phyloP scores from a whole-genome alignment of 2,888 invertebrate species.

The Chymomyza procnemis region DNA sequence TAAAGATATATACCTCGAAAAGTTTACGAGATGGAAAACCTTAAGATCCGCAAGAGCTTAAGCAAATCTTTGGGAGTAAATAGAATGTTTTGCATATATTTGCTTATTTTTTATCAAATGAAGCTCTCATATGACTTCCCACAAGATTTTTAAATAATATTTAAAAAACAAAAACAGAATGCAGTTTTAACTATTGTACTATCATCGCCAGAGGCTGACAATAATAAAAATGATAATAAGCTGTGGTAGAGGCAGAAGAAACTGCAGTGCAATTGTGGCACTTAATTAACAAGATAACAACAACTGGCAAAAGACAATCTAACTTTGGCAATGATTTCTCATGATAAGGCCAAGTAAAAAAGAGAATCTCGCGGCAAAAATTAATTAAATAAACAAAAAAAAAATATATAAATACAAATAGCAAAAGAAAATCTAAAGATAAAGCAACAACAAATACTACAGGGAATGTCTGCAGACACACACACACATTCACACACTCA shows the following conservation, averaged over 20 bases:
- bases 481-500: not conserved
- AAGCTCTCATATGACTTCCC: too few species aligned
- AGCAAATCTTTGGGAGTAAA: too few species aligned
- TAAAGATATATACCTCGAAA: too few species aligned
- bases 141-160: too few species aligned
- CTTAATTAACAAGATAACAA: slow-evolving; percentile 62
- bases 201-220: not conserved
- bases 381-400: slow-evolving; percentile 51
- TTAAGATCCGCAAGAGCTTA: too few species aligned
- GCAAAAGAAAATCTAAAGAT: slow-evolving; percentile 2
- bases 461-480: not conserved
- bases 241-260: not conserved
- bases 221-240: not conserved
- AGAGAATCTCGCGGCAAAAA: slow-evolving; percentile 49
- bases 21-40: too few species aligned
- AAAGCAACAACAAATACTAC: not conserved
- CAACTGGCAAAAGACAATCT: slow-evolving; percentile 60
- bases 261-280: not conserved
- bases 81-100: too few species aligned
- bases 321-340: slow-evolving; percentile 57
- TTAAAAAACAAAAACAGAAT: too few species aligned
- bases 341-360: slow-evolving; percentile 44
- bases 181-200: not conserved
- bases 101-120: too few species aligned
- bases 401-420: slow-evolving; percentile 1